phyloP scores from a whole-genome alignment of 1,140 invertebrate genomes.

The Paramacrobiotus metropolitanus region DNA sequence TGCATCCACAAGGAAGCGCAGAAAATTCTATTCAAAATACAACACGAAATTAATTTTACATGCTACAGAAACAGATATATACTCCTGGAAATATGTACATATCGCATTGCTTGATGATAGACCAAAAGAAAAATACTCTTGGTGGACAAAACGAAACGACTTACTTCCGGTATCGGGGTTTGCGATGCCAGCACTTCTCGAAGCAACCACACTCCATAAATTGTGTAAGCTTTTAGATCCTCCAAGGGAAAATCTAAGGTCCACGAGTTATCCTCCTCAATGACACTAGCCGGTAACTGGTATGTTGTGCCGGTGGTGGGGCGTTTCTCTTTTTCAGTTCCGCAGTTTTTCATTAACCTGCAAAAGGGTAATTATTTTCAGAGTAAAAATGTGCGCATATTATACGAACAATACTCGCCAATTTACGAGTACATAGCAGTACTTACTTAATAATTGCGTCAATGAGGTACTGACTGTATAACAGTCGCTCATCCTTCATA shows the following conservation, averaged over 20 bases:
- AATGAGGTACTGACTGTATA: background rate
- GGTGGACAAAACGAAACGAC: background rate
- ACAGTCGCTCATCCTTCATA: background rate
- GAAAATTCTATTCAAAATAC: background rate
- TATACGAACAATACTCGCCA: no score
- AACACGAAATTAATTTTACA: background rate
- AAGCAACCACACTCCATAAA: background rate
- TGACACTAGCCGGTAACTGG: background rate
- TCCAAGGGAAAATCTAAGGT: background rate
- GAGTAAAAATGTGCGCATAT: no score
- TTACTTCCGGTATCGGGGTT: background rate
- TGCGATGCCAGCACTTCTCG: background rate
- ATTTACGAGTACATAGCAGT: background rate
- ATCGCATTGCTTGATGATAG: no score
- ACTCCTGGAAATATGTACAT: no score
- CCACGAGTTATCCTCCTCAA: conserved; percentile 2
- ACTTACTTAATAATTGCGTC: conserved; percentile 1
- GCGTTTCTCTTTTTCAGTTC: background rate
- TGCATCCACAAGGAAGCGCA: background rate
- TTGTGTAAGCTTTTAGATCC: background rate
- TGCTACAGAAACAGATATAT: no score
- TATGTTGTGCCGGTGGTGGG: background rate
- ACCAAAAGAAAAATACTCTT: no score
- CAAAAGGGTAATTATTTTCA: background rate
- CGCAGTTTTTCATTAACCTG: background rate